A percentile compares a stretch with the other conserved stretches of the same genome.
Conservation (phyloP, 2,797 vertebrate genomes). For the Brotula barbata region DNA sequence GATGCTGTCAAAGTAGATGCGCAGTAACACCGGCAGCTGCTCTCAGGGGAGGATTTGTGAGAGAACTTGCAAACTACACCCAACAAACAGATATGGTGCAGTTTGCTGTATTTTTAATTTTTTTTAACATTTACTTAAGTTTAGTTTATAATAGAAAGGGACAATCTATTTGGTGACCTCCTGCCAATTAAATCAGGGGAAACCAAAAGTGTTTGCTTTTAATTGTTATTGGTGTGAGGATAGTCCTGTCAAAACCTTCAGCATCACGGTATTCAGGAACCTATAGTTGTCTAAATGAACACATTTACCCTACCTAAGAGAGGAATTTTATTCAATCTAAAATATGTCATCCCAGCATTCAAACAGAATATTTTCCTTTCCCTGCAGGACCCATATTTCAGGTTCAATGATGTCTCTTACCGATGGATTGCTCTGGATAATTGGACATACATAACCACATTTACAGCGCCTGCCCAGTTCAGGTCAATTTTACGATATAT, state of each 20-base stretch:
- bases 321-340: neutral
- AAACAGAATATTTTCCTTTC: neutral
- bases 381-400: conserved; percentile 89
- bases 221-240: too few species aligned
- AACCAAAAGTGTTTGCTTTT: too few species aligned
- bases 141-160: too few species aligned
- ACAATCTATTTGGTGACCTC: too few species aligned
- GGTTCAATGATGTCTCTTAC: conserved; percentile 91
- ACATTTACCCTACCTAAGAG: neutral
- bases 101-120: too few species aligned
- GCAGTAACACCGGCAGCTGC: too few species aligned
- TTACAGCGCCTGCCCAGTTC: conserved; percentile 61
- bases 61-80: too few species aligned
- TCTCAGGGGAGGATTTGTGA: too few species aligned
- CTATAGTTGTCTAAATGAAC: neutral
- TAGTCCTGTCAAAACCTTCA: neutral
- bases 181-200: too few species aligned
- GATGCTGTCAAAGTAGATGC: too few species aligned
- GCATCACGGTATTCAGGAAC: neutral
- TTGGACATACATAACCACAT: conserved; percentile 90
- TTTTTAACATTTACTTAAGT: too few species aligned
- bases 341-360: neutral
- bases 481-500: conserved; percentile 35
- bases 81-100: too few species aligned
- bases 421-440: conserved; percentile 91